Conservation (phyloP, 2,888 invertebrate genomes). For the Polia nebulosa region DNA sequence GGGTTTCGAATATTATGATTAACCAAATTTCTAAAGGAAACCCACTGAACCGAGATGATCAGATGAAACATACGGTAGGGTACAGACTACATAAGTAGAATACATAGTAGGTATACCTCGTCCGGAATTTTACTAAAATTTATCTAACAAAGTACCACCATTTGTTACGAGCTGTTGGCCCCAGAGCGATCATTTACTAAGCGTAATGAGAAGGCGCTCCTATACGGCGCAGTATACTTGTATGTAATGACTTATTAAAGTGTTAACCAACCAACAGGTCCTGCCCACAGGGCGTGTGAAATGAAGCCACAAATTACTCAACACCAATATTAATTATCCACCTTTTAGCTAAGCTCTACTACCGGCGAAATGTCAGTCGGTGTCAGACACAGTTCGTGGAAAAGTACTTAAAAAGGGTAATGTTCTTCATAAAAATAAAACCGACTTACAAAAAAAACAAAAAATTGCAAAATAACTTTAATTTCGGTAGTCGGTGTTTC, state of each 20-base stretch:
- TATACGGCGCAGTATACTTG: slow-evolving; percentile 25
- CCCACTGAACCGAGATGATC: slow-evolving; percentile 36
- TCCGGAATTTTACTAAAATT: slow-evolving; percentile 40
- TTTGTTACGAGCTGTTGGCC: slow-evolving; percentile 54
- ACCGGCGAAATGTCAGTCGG: slow-evolving; percentile 64
- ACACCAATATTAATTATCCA: slow-evolving; percentile 73
- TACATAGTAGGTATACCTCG: not conserved
- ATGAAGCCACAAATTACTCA: slow-evolving; percentile 75
- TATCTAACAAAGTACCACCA: slow-evolving; percentile 49
- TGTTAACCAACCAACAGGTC: slow-evolving; percentile 72
- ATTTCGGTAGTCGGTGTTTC: no score
- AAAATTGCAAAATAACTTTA: no score
- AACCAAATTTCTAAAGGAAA: slow-evolving; percentile 27
- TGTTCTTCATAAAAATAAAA: slow-evolving; percentile 25
- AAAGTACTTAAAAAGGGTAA: slow-evolving; percentile 24
- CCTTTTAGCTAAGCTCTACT: slow-evolving; percentile 66
- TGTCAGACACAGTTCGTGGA: slow-evolving; percentile 50
- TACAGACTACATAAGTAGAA: slow-evolving; percentile 2
- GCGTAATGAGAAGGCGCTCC: slow-evolving; percentile 40
- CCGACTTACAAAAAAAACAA: no score
- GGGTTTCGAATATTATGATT: slow-evolving; percentile 13
- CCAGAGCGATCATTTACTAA: slow-evolving; percentile 58
- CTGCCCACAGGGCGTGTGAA: slow-evolving; percentile 60
- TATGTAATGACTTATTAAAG: slow-evolving; percentile 56
- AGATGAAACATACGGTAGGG: slow-evolving; percentile 22